Evolutionary conservation across 1,140 invertebrate species (phyloP), one percentile per base, ranked within the genome.

Genomic region (Halyomorpha halys): DNA sequence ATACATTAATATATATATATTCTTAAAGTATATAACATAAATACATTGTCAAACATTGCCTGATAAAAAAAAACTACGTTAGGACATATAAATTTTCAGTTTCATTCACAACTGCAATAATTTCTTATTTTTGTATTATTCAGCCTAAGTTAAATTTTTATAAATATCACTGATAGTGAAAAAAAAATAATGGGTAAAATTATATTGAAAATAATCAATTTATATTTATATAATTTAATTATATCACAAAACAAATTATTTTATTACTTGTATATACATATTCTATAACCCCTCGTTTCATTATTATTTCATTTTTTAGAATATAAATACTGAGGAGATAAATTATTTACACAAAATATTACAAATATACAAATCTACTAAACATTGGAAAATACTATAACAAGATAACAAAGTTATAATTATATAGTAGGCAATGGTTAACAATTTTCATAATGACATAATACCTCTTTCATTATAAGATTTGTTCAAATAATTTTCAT

Each of bases 11-110:
- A 59, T 34, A 23, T n/a, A n/a, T 27, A 15, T 15, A 59, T 59
- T 59, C n/a, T 59, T n/a, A 21, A 59, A 21, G 18, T 27, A 23
- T 34, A n/a, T 23, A 59, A 59, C 25, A 59, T n/a, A 27, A 23
- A 27, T 59, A 59, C 14, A 59, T 59, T 59, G 30, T 59, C 54
- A 59, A 34, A 59, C 47, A 49, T 49, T 49, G 47, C 47, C 47
- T 49, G 21, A 18, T 49, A 19, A 49, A 5, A 8, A 49, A 25
- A 13, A 62, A 62, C 19, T 59, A n/a, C 2, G 6, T 18, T 39
- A 0, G 19, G n/a, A 61, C 59, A 61, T 15, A 3, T 15, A 61
- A 4, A 44, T 61, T 34, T 19, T 19, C 9, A 49, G 21, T 19
- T 18, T 11, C 47, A 11, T 16, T 49, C 21, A 49, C 21, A 5